Conservation (phyloP, 2,888 invertebrate species). For the Torymus aiolomorphi region DNA sequence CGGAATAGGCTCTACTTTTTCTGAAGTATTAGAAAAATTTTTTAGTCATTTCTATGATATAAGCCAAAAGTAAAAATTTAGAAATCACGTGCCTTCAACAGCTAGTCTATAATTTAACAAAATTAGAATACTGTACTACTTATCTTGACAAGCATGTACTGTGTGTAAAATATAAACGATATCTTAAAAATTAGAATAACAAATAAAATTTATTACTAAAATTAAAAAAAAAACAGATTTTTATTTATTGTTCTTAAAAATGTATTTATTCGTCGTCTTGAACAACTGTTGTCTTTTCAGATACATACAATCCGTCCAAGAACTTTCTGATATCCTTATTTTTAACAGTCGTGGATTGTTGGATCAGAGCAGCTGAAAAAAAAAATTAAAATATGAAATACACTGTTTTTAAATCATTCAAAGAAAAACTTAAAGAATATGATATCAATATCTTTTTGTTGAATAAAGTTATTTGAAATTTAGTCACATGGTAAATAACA, state of each 20-base stretch:
- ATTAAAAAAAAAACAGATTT: constrained; percentile 38
- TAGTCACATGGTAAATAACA: no score
- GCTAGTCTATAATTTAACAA: no score
- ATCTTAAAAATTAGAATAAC: not conserved
- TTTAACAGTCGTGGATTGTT: constrained; percentile 99
- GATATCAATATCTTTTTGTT: no score
- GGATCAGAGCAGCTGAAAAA: constrained; percentile 93
- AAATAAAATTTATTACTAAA: constrained; percentile 40
- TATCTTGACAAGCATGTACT: no score
- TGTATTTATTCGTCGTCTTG: constrained; percentile 81
- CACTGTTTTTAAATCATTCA: not conserved
- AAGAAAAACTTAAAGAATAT: not conserved
- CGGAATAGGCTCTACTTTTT: no score
- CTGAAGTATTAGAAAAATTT: no score
- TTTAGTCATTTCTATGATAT: no score
- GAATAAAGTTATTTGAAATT: no score
- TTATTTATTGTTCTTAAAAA: constrained; percentile 54
- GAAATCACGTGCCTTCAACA: no score
- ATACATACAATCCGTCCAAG: constrained; percentile 99
- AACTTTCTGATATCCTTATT: constrained; percentile 99
- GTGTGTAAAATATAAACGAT: not conserved
- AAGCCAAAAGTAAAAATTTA: no score
- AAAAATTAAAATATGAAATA: constrained; percentile 26
- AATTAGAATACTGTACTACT: no score
- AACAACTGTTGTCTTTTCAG: constrained; percentile 97